Percentiles rank a stretch among this genome's conserved stretches.
These are phyloP conservation scores for Apteryx mantelli DNA, from an alignment of 2,113 vertebrate species.

Conservation along the genomic window DNA sequence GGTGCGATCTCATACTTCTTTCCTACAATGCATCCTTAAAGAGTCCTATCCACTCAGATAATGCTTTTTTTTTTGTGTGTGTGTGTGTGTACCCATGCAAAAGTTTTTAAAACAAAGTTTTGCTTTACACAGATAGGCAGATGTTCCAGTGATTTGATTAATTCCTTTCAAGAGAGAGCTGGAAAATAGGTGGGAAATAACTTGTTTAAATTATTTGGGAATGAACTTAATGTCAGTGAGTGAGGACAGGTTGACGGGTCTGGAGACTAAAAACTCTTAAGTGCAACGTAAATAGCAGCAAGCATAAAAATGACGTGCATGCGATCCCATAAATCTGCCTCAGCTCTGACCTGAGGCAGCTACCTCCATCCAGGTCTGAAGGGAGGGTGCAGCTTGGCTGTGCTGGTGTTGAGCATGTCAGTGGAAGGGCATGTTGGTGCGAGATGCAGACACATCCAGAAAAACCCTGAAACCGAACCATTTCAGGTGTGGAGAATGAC, in stretches of 20 bases:
- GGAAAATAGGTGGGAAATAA: background rate
- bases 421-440: background rate
- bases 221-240: no score
- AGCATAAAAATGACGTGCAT: fast-evolving
- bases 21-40: background rate
- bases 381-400: background rate
- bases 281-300: background rate
- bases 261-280: background rate
- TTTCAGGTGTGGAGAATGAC: no score
- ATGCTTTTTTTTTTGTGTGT: background rate
- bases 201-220: background rate
- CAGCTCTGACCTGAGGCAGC: background rate
- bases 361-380: background rate
- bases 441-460: background rate
- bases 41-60: background rate
- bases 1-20: background rate
- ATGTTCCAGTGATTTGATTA: background rate
- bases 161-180: background rate
- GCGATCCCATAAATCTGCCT: background rate
- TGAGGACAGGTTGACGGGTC: background rate
- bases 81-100: background rate
- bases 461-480: no score
- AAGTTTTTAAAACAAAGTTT: background rate
- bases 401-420: background rate
- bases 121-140: background rate